Evolutionary conservation across 2,888 invertebrate species (phyloP).

Genomic region (Congeria kusceri): DNA sequence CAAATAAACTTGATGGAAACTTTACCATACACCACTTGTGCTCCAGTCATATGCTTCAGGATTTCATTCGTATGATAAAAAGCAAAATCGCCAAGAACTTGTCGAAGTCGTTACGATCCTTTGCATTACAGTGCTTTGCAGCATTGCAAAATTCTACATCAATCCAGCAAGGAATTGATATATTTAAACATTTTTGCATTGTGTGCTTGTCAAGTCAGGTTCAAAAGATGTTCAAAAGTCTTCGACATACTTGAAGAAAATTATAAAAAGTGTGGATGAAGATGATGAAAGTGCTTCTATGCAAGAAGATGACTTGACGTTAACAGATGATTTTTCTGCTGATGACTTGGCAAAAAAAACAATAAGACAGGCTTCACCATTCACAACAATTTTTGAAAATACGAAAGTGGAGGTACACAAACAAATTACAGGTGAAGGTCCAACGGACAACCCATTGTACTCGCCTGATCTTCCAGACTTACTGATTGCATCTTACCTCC

Average conservation of each 20-base stretch:
- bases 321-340: neutral
- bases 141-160: neutral
- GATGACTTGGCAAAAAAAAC: neutral
- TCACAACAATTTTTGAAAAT: neutral
- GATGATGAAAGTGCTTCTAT: too few species aligned
- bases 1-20: neutral
- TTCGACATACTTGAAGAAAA: too few species aligned
- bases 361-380: conserved; percentile 2
- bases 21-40: conserved; percentile 14
- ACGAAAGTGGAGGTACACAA: neutral
- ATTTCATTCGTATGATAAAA: conserved; percentile 13
- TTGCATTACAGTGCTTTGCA: conserved; percentile 6
- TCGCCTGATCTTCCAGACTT: too few species aligned
- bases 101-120: neutral
- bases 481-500: too few species aligned
- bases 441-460: too few species aligned
- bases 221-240: too few species aligned
- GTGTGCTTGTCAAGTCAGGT: too few species aligned
- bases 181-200: too few species aligned
- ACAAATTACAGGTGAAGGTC: too few species aligned
- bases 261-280: too few species aligned
- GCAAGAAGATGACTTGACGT: too few species aligned
- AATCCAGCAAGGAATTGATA: neutral
- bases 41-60: conserved; percentile 9
- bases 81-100: neutral